Evolutionary conservation across 2,888 invertebrate genomes (phyloP), one percentile per base, ranked within the genome.

Genomic region (Acanthosoma haemorrhoidale): DNA sequence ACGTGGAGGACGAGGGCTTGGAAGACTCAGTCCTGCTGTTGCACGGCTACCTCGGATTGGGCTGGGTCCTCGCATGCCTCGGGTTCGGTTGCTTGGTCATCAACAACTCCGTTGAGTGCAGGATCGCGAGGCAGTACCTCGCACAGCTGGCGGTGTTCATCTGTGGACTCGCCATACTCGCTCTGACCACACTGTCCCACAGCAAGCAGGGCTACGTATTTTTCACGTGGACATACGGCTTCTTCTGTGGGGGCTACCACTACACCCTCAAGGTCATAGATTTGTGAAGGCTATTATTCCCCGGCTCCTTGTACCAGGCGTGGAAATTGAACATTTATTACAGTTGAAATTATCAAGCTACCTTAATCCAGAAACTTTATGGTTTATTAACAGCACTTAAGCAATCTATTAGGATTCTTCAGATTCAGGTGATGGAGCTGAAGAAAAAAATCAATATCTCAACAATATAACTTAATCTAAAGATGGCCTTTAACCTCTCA

Each of bases 251-350:
- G 57, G 93, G 92, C 4, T 93, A 92, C 81, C 90, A 90, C 80
- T 93, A 93, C 80, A 90, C 92, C 60, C 82, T 94, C 73, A 93
- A 93, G 81, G 91, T 93, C n/a, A n/a, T n/a, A n/a, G n/a, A n/a
- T n/a, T n/a, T n/a, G n/a, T n/a, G n/a, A n/a, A n/a, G n/a, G n/a
- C n/a, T n/a, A n/a, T n/a, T n/a, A n/a, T n/a, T n/a, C n/a, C n/a
- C n/a, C n/a, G n/a, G n/a, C n/a, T n/a, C n/a, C n/a, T n/a, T n/a
- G n/a, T n/a, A n/a, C n/a, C n/a, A n/a, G n/a, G n/a, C n/a, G n/a
- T n/a, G n/a, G n/a, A n/a, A n/a, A n/a, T n/a, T n/a, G n/a, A n/a
- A n/a, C n/a, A n/a, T n/a, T n/a, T n/a, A n/a, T n/a, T n/a, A n/a
- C n/a, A n/a, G n/a, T n/a, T n/a, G n/a, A n/a, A n/a, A n/a, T n/a